Percentiles rank a stretch among this genome's conserved stretches.
These are phyloP conservation scores for Dendroctonus ponderosae DNA, from an alignment of 1,140 invertebrate genomes.

Conservation along the genomic window DNA sequence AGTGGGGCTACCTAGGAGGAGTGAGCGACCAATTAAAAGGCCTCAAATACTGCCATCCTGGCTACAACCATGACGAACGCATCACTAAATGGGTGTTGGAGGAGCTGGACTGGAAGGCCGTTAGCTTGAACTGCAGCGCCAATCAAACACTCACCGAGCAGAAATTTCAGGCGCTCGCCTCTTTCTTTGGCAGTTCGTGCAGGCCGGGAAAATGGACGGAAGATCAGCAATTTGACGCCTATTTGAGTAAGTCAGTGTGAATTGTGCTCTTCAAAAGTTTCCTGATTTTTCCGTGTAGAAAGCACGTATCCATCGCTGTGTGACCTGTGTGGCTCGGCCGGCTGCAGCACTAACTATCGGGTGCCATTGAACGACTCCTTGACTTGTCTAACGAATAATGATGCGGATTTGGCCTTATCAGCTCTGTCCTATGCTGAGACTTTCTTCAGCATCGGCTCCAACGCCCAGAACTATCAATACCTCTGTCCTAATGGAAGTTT, in stretches of 20 bases:
- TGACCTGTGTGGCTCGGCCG: conserved; percentile 51
- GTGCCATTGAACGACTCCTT: conserved; percentile 49
- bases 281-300: conserved; percentile 45
- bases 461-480: conserved; percentile 35
- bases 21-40: conserved; percentile 53
- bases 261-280: not conserved
- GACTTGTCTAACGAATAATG: conserved; percentile 54
- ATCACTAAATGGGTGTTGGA: conserved; percentile 61
- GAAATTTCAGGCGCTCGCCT: conserved; percentile 55
- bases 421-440: conserved; percentile 45
- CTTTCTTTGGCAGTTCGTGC: conserved; percentile 63
- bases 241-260: conserved; percentile 58
- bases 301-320: conserved; percentile 55
- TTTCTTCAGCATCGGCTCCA: conserved; percentile 39
- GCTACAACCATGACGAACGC: conserved; percentile 55
- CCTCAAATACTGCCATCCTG: conserved; percentile 63
- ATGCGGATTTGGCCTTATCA: conserved; percentile 58
- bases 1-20: conserved; percentile 44
- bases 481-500: conserved; percentile 68
- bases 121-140: conserved; percentile 38
- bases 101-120: conserved; percentile 56
- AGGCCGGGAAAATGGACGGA: conserved; percentile 65
- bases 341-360: conserved; percentile 24
- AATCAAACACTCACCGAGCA: conserved; percentile 55
- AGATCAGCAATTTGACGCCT: conserved; percentile 54